Evolutionary conservation across 2,888 invertebrate genomes (phyloP).

Genomic region (Drosophila limbata): DNA sequence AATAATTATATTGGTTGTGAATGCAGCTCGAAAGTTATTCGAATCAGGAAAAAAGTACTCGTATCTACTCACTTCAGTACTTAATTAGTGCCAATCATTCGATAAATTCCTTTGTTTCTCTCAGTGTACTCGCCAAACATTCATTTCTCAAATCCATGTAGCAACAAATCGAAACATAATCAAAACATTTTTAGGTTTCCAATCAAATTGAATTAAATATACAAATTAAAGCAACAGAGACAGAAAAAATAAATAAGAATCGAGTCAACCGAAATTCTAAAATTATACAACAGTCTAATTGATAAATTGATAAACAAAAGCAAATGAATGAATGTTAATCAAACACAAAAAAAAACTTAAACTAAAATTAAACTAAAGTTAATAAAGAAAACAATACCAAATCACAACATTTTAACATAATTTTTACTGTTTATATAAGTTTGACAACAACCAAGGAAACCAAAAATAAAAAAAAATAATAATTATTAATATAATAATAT

Average conservation of each 20-base stretch:
- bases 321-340: slow-evolving; percentile 64
- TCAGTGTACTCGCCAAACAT: slow-evolving; percentile 61
- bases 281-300: slow-evolving; percentile 59
- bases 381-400: slow-evolving; percentile 39
- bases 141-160: slow-evolving; percentile 29
- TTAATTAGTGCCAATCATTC: slow-evolving; percentile 17
- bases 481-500: slow-evolving; percentile 34
- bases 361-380: slow-evolving; percentile 31
- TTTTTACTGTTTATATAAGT: slow-evolving; percentile 80
- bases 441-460: slow-evolving; percentile 46
- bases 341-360: slow-evolving; percentile 57
- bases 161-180: slow-evolving; percentile 78
- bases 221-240: slow-evolving; percentile 58
- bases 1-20: slow-evolving; percentile 79
- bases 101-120: slow-evolving; percentile 25
- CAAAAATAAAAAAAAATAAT: slow-evolving; percentile 20
- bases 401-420: slow-evolving; percentile 78
- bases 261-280: slow-evolving; percentile 62
- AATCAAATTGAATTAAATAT: slow-evolving; percentile 74
- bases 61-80: slow-evolving; percentile 33
- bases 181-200: slow-evolving; percentile 78
- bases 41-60: slow-evolving; percentile 59
- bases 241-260: slow-evolving; percentile 46
- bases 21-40: slow-evolving; percentile 74
- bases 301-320: slow-evolving; percentile 40